Evolutionary conservation across 2,888 invertebrate species (phyloP).

Genomic region (Sinotaia quadrata): DNA sequence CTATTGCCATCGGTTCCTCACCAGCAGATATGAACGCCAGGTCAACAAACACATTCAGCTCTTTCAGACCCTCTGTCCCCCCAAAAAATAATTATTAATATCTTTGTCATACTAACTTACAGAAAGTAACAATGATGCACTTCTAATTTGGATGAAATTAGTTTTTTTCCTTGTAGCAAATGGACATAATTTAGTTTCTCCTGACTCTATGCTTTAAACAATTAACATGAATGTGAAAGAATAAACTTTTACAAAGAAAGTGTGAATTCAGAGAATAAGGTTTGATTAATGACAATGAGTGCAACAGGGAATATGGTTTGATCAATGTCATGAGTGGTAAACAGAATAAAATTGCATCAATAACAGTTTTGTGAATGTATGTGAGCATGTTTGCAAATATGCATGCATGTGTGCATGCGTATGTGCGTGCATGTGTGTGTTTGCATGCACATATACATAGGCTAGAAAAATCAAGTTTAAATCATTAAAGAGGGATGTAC

Average conservation of each 20-base stretch:
- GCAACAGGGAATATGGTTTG: too few species aligned
- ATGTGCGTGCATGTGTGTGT: background rate
- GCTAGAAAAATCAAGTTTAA: too few species aligned
- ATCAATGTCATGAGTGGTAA: too few species aligned
- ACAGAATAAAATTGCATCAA: too few species aligned
- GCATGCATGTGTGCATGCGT: background rate
- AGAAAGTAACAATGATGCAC: background rate
- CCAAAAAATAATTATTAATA: background rate
- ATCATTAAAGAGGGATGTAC: too few species aligned
- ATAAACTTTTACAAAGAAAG: too few species aligned
- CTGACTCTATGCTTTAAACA: background rate
- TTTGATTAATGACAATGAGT: too few species aligned
- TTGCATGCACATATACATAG: background rate
- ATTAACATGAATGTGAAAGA: too few species aligned
- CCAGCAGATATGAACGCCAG: slow-evolving; percentile 63
- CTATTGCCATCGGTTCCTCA: slow-evolving; percentile 58
- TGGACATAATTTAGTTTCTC: background rate
- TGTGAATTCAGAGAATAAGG: background rate
- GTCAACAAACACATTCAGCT: slow-evolving; percentile 60
- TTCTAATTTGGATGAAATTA: background rate
- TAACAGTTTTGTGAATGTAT: too few species aligned
- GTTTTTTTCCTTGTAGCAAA: background rate
- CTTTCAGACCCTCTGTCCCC: slow-evolving; percentile 48
- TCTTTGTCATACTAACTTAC: background rate
- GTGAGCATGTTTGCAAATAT: background rate